Evolutionary conservation across 2,888 invertebrate genomes (phyloP), one percentile per base, ranked within the genome.

Genomic region (Aphidius colemani): DNA sequence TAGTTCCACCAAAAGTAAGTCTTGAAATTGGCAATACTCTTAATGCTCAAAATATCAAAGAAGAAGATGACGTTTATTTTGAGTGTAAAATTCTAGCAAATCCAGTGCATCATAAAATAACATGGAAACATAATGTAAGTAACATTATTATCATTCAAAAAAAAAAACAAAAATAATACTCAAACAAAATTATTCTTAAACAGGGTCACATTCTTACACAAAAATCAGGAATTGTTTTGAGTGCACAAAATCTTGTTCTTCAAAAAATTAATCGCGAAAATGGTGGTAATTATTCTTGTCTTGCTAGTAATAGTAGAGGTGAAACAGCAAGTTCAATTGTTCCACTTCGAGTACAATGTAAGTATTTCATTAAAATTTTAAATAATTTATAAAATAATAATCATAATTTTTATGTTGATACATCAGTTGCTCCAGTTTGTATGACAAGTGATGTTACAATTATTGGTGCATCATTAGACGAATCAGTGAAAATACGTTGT

Each of bases 171-270:
- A 1, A 11, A 7, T n/a, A 41, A 39, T 11, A 41, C 11, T 53
- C 8, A 43, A 13, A 13, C 11, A 48, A 48, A 7, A 43, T 44
- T 2, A 39, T 7, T 7, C 8, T 51, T 39, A 30, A 39, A 57
- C 83, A 94, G 94, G 92, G 92, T 48, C 86, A 86, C 65, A 84
- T 88, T 71, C 89, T 95, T 65, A 87, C 88, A 69, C 93, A 94
- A 83, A 94, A 94, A 82, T 88, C 91, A 62, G 94, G 95, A 63
- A 87, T 95, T 71, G 93, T 95, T 75, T 90, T 95, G 79, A 94
- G 94, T 83, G 93, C 94, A 68, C 91, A 94, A 82, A 94, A 94
- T 64, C 85, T 95, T 73, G 94, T 95, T 61, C 87, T 95, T 62
- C 95, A 95, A 84, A 89, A 90, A 73, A 92, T 95, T 74, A 90